A percentile compares a stretch with the other conserved stretches of the same genome.
These are phyloP conservation scores for Epinephelus cyanopodus DNA, from an alignment of 2,113 vertebrate genomes.

Conservation along the genomic window DNA sequence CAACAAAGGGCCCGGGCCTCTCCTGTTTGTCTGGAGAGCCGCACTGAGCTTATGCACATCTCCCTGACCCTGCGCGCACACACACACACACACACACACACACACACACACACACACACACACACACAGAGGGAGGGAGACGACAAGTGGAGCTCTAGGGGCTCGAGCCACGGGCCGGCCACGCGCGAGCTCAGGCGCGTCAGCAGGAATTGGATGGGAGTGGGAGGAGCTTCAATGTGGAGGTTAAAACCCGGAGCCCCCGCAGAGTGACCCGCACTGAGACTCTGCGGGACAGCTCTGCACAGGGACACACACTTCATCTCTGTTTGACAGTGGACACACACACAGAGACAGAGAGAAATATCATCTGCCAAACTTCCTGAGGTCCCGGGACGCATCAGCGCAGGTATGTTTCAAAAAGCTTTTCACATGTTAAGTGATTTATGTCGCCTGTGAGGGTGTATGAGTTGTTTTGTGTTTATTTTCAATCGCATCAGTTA, in stretches of 20 bases:
- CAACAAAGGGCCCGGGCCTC: slow-evolving; percentile 72
- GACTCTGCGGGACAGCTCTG: slow-evolving; percentile 29
- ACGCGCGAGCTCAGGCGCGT: slow-evolving; percentile 73
- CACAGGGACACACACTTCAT: background rate
- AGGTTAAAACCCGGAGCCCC: slow-evolving; percentile 77
- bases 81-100: slow-evolving; percentile 34
- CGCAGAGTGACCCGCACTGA: slow-evolving; percentile 63
- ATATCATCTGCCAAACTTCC: slow-evolving; percentile 27
- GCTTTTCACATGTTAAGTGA: background rate
- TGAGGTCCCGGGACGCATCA: slow-evolving; percentile 21
- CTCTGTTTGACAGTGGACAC: slow-evolving; percentile 26
- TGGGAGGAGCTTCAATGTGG: slow-evolving; percentile 57
- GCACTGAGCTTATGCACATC: slow-evolving; percentile 46
- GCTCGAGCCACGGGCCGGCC: slow-evolving; percentile 83
- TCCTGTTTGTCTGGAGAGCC: slow-evolving; percentile 48
- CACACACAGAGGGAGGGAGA: slow-evolving; percentile 1
- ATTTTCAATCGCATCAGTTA: background rate
- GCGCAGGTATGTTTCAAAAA: slow-evolving; percentile 54
- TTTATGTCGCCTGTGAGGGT: background rate
- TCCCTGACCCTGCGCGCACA: slow-evolving; percentile 40
- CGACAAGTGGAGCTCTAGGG: slow-evolving; percentile 40
- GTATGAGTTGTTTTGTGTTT: background rate
- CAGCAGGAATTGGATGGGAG: slow-evolving; percentile 53
- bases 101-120: slow-evolving; percentile 58
- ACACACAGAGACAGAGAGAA: background rate